Evolutionary conservation across 2,888 invertebrate species (phyloP).

Genomic region (Tinea semifulvella): DNA sequence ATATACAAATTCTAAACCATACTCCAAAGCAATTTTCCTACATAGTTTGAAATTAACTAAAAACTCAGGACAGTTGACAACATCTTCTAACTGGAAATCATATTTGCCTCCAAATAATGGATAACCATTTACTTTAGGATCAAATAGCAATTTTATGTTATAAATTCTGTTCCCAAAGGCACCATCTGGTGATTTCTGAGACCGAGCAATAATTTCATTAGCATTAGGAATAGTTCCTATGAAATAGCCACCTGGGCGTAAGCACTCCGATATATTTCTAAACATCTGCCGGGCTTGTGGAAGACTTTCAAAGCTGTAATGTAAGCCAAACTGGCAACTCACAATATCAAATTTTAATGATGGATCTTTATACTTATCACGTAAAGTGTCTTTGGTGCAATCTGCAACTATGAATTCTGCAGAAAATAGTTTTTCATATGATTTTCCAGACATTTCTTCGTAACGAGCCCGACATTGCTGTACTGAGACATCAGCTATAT

Average conservation of each 20-base stretch:
- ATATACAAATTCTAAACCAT: constrained; percentile 73
- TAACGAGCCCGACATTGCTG: constrained; percentile 90
- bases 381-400: constrained; percentile 84
- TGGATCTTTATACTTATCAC: constrained; percentile 80
- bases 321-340: constrained; percentile 98
- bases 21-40: constrained; percentile 75
- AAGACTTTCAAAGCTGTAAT: constrained; percentile 93
- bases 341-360: constrained; percentile 86
- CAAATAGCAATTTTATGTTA: constrained; percentile 75
- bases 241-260: constrained; percentile 92
- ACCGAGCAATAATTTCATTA: constrained; percentile 84
- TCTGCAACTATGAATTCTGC: constrained; percentile 94
- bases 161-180: constrained; percentile 84
- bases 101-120: constrained; percentile 96
- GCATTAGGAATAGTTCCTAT: constrained; percentile 97
- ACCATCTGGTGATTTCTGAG: constrained; percentile 62
- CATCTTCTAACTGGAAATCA: constrained; percentile 94
- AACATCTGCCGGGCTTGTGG: constrained; percentile 92
- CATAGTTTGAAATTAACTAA: constrained; percentile 92
- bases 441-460: constrained; percentile 35
- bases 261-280: constrained; percentile 88
- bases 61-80: constrained; percentile 99
- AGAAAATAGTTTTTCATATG: constrained; percentile 64
- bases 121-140: constrained; percentile 65
- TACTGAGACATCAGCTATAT: constrained; percentile 93